Conservation (phyloP, 2,797 vertebrate genomes). For the Kryptopterus vitreolus region DNA sequence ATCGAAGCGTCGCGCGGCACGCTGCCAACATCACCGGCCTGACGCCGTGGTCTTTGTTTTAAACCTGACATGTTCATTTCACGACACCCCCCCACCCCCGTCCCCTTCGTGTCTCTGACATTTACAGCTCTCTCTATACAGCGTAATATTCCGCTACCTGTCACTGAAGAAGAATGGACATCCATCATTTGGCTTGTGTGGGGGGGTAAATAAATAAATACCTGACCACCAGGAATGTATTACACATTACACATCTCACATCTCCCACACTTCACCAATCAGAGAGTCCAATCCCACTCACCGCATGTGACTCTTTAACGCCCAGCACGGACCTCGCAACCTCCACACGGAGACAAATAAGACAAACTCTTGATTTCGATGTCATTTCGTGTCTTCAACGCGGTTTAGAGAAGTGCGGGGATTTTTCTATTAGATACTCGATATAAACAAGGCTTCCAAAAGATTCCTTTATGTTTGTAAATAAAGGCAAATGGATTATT, state of each 20-base stretch:
- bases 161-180: background rate
- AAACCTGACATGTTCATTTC: conserved; percentile 35
- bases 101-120: conserved; percentile 10
- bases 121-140: conserved; percentile 22
- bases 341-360: background rate
- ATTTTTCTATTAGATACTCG: background rate
- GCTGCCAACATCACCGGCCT: background rate
- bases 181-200: conserved; percentile 3
- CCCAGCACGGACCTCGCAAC: background rate
- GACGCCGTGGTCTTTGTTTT: conserved; percentile 1
- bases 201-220: background rate
- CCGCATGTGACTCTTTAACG: background rate
- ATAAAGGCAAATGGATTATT: too few species aligned
- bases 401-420: background rate
- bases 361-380: background rate
- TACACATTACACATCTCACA: background rate
- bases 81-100: too few species aligned
- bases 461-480: background rate
- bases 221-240: background rate
- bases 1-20: background rate
- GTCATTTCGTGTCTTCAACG: background rate
- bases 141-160: conserved; percentile 1
- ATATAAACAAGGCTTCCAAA: background rate
- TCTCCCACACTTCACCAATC: background rate
- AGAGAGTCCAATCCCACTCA: background rate